Evolutionary conservation across 1,140 invertebrate genomes (phyloP).

Genomic region (Apis florea): DNA sequence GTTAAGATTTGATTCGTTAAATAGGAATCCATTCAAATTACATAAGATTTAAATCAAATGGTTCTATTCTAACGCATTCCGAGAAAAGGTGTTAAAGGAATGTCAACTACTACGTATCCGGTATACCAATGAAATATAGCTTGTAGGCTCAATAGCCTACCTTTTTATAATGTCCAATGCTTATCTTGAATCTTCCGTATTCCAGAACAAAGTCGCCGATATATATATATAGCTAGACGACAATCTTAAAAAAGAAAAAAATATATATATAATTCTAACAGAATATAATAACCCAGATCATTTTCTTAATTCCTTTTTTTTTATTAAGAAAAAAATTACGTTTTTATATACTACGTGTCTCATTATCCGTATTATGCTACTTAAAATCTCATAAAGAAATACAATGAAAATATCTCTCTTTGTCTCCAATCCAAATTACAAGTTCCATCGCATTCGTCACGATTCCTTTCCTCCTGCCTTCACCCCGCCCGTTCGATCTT

Average conservation of each 20-base stretch:
- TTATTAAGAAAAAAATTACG: no score
- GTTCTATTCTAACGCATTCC: not conserved
- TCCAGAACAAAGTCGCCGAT: not conserved
- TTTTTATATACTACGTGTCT: no score
- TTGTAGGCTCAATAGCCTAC: not conserved
- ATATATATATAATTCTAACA: no score
- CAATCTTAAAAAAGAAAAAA: no score
- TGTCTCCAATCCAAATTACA: not conserved
- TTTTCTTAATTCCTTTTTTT: no score
- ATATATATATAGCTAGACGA: not conserved
- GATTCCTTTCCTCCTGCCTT: not conserved
- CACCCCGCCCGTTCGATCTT: not conserved
- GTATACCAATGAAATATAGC: not conserved
- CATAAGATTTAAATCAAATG: not conserved
- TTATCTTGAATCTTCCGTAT: not conserved
- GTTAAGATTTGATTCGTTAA: no score
- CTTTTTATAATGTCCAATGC: not conserved
- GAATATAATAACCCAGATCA: no score
- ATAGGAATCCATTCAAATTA: no score
- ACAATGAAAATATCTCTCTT: not conserved
- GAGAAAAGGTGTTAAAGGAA: slow-evolving; percentile 3
- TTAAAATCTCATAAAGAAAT: no score
- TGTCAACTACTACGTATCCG: not conserved
- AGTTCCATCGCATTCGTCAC: not conserved
- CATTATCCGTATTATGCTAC: no score